Conservation (phyloP, 2,797 vertebrate genomes). For the Cirrhinus molitorella region DNA sequence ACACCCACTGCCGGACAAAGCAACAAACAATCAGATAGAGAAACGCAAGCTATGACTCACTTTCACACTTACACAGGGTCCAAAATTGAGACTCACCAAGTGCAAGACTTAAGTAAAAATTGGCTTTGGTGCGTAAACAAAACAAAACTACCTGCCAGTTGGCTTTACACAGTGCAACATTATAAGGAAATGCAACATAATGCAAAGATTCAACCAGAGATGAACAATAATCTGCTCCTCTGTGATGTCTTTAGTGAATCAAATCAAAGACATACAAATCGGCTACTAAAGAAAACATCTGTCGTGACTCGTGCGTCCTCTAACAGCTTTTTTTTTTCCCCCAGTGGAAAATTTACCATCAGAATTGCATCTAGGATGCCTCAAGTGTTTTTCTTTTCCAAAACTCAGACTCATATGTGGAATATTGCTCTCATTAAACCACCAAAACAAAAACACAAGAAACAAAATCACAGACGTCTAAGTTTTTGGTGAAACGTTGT, state of each 20-base stretch:
- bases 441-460: slow-evolving; percentile 9
- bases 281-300: slow-evolving; percentile 19
- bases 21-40: slow-evolving; percentile 46
- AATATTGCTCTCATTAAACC: slow-evolving; percentile 5
- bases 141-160: slow-evolving; percentile 8
- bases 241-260: neutral
- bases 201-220: neutral
- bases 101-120: slow-evolving; percentile 9
- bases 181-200: slow-evolving; percentile 10
- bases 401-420: neutral
- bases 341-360: neutral
- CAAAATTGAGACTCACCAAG: neutral
- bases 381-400: neutral
- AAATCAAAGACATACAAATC: slow-evolving; percentile 17
- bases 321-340: neutral
- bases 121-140: neutral
- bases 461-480: neutral
- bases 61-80: neutral
- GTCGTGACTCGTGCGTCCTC: neutral
- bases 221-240: neutral
- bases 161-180: neutral
- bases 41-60: slow-evolving; percentile 17
- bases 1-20: slow-evolving; percentile 37
- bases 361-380: neutral
- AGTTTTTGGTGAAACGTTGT: neutral